phyloP scores from a whole-genome alignment of 2,888 invertebrate species.

The Euphydryas editha region DNA sequence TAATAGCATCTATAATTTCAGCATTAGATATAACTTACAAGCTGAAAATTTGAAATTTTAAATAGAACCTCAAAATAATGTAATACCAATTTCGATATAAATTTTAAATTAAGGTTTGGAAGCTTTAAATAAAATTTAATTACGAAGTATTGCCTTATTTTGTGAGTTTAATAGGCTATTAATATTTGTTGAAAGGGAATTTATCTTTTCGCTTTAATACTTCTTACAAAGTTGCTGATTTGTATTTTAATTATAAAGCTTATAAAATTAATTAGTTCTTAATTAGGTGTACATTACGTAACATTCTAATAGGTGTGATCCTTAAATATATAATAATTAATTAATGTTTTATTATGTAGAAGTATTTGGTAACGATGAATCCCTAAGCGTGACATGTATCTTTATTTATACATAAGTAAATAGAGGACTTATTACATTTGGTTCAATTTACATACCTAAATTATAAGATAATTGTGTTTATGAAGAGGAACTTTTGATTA shows the following conservation, averaged over 20 bases:
- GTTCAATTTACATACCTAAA: no score
- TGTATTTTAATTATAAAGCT: constrained; percentile 19
- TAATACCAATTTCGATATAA: constrained; percentile 27
- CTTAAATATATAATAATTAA: constrained; percentile 1
- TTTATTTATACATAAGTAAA: no score
- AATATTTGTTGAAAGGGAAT: constrained; percentile 23
- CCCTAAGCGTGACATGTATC: no score
- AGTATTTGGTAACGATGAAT: no score
- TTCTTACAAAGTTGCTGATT: constrained; percentile 9
- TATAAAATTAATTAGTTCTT: constrained; percentile 15
- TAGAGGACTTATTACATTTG: no score
- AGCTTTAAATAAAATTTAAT: constrained; percentile 30
- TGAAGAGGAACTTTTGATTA: no score
- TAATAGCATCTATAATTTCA: not conserved
- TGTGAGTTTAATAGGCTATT: constrained; percentile 12
- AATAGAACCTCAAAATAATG: constrained; percentile 27
- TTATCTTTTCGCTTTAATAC: constrained; percentile 17
- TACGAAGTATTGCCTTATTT: constrained; percentile 24
- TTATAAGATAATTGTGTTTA: no score
- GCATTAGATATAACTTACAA: constrained; percentile 9
- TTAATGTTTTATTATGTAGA: not conserved
- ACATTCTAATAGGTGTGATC: not conserved
- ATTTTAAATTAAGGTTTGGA: constrained; percentile 29
- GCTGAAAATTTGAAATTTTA: constrained; percentile 16
- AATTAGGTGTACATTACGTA: constrained; percentile 12